A percentile compares a stretch with the other conserved stretches of the same genome.
These are phyloP conservation scores for Megaceryle maxima DNA, from an alignment of 2,113 vertebrate species.

Conservation along the genomic window DNA sequence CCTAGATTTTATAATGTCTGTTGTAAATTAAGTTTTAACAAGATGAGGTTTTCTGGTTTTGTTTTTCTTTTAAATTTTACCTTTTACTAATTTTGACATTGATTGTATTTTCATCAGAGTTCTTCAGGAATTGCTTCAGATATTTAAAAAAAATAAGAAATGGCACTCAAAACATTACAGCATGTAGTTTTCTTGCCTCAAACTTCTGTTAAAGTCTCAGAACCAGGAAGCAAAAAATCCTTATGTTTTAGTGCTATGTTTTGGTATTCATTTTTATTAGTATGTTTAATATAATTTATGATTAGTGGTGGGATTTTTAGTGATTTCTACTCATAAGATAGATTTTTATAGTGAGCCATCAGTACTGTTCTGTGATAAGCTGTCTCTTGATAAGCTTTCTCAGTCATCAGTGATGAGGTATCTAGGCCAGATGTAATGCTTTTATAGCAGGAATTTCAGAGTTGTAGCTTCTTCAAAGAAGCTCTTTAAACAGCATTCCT, in stretches of 20 bases:
- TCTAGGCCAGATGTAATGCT: not conserved
- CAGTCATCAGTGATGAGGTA: not conserved
- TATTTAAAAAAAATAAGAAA: not conserved
- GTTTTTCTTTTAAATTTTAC: conserved; percentile 1
- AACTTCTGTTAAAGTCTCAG: not conserved
- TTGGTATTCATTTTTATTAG: not conserved
- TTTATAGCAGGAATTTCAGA: not conserved
- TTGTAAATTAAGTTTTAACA: not conserved
- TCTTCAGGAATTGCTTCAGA: not conserved
- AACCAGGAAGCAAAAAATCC: not conserved
- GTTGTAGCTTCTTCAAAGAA: not conserved
- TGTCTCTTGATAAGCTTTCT: conserved; percentile 1
- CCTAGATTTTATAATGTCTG: not conserved
- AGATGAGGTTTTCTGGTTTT: not conserved
- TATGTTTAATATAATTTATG: not conserved
- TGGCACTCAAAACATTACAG: not conserved
- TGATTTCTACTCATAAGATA: not conserved
- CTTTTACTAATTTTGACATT: conserved; percentile 13
- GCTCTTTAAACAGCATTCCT: not conserved
- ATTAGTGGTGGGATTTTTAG: not conserved
- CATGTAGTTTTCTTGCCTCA: not conserved
- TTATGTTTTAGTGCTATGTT: not conserved
- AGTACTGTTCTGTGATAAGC: not conserved
- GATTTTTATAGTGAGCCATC: not conserved
- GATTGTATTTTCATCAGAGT: not conserved